Conservation (phyloP, 2,113 vertebrate genomes). For the Turdus rufiventris region DNA sequence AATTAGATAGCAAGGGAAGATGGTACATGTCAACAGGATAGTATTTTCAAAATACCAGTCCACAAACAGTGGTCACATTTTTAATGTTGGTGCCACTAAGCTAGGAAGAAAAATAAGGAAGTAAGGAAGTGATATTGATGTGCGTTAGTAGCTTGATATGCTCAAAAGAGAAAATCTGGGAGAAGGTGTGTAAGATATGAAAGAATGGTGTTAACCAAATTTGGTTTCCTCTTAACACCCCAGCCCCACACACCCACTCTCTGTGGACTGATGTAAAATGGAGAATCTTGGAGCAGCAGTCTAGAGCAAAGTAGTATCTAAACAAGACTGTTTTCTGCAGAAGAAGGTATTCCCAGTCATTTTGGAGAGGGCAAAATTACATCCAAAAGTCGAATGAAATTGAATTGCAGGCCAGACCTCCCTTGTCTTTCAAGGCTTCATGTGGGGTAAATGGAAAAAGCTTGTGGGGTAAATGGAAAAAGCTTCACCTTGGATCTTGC, state of each 20-base stretch:
- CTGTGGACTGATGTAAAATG: not conserved
- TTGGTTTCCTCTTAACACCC: not conserved
- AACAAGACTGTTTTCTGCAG: not conserved
- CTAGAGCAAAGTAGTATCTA: not conserved
- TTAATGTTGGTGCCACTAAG: not conserved
- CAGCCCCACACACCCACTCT: accelerated
- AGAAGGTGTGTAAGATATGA: not conserved
- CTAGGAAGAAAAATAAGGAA: not conserved
- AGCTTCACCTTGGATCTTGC: not conserved
- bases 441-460: not conserved
- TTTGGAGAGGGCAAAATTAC: not conserved
- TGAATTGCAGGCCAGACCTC: not conserved
- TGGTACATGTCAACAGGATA: not conserved
- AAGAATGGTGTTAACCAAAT: not conserved
- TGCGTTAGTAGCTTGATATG: not conserved
- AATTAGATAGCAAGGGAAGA: not conserved
- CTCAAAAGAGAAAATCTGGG: not conserved
- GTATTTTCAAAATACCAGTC: not conserved
- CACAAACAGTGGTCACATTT: not conserved
- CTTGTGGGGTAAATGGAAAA: not conserved
- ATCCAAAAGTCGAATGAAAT: not conserved
- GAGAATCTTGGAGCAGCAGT: not conserved
- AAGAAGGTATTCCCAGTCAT: not conserved
- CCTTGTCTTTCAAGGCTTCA: not conserved
- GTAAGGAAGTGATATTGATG: not conserved